These are phyloP conservation scores for Cataglyphis cursor DNA, from an alignment of 2,888 invertebrate genomes.

Conservation along the genomic window DNA sequence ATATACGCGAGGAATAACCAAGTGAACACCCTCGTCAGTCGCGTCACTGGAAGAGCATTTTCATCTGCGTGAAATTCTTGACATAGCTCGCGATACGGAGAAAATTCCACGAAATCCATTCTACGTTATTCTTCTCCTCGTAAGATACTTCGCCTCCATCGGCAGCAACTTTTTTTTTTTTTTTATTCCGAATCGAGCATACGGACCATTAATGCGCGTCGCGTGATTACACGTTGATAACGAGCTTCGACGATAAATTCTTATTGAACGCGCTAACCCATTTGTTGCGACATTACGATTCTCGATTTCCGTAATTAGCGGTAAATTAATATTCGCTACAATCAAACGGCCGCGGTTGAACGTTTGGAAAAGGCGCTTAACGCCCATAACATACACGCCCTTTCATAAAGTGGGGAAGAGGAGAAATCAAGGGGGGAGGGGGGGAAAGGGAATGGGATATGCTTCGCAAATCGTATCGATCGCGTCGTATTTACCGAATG, in stretches of 20 bases:
- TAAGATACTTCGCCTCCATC: not conserved
- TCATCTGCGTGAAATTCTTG: slow-evolving; percentile 60
- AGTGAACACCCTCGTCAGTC: not conserved
- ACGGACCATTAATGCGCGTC: not conserved
- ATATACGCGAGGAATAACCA: not conserved
- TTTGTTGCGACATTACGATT: slow-evolving; percentile 40
- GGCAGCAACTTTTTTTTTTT: not conserved
- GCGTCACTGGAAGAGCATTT: slow-evolving; percentile 25
- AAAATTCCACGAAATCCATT: slow-evolving; percentile 55
- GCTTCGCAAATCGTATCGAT: slow-evolving; percentile 50
- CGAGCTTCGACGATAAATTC: slow-evolving; percentile 43
- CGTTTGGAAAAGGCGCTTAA: slow-evolving; percentile 58
- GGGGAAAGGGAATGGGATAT: not conserved
- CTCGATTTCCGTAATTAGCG: slow-evolving; percentile 56
- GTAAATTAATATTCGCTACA: slow-evolving; percentile 60
- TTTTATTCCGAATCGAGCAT: not conserved
- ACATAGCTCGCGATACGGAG: slow-evolving; percentile 50
- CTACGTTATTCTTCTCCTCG: slow-evolving; percentile 33
- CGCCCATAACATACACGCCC: slow-evolving; percentile 47
- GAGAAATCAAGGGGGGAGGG: not conserved
- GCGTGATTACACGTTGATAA: not conserved
- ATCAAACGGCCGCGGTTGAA: slow-evolving; percentile 33
- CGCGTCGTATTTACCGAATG: slow-evolving; percentile 59
- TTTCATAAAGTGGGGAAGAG: slow-evolving; percentile 15
- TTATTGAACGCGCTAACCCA: slow-evolving; percentile 41